Base-by-base conservation (phyloP, 2,888 invertebrate species). In the Macropis europaea region DNA sequence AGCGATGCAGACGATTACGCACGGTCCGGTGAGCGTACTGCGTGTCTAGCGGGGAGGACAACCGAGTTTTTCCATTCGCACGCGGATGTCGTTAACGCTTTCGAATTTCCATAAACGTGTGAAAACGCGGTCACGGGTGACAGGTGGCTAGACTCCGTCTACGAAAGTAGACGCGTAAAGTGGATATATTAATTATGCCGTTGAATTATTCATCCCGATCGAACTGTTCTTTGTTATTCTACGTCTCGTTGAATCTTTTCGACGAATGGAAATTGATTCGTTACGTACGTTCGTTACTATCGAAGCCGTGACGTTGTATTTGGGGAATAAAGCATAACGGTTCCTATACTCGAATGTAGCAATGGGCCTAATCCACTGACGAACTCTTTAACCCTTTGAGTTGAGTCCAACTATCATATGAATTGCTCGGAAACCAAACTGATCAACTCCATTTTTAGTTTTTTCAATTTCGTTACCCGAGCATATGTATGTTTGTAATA, bases 1-100 rank as follows among this genome's bases (percentile, higher is more conserved):
- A 73, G 63, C 50, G 75, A 72, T 69, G 75, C 63, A 78, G 78
- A 78, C 78, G 75, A 78, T 78, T 78, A 62, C 75, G 60, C 61
- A 66, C 67, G 61, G 67, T 71, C 74, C 77, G 74, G 67, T 52
- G 71, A 63, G 32, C 72, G 64, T 56, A 69, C 61, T 54, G 50
- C 54, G 54, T 52, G 62, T 52, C 61, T 36, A 24, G 45, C 54
- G 50, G 42, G 22, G 63, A 24, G 61, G 63, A 59, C 64, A 61
- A 63, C 50, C 64, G 68, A 78, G 59, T 72, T 77, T 77, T 77
- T 69, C 77, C 73, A 73, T 76, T 75, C 54, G 69, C 60, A 36
- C 72, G 60, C 78, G 72, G 72, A 69, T 63, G 73, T 69, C 78
- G 73, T 66, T 75, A 76, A 75, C 66, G 66, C 60, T 56, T 62